phyloP scores from a whole-genome alignment of 2,113 vertebrate species.

The Piaya cayana region DNA sequence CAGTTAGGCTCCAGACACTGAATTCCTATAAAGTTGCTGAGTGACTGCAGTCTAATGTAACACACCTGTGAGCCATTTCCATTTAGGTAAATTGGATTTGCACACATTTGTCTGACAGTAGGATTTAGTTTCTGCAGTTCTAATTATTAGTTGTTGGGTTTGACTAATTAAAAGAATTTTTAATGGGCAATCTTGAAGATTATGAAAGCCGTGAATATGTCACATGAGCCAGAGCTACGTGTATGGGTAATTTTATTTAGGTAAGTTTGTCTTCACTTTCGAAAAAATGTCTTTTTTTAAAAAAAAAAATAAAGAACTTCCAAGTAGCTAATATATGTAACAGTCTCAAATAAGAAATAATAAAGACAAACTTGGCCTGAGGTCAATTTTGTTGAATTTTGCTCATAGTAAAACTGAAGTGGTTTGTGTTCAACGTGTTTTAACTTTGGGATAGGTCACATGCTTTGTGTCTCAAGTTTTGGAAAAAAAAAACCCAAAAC shows the following conservation, averaged over 20 bases:
- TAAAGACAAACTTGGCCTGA: not conserved
- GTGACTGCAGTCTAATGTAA: not conserved
- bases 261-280: not conserved
- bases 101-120: constrained; percentile 26
- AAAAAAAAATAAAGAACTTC: not conserved
- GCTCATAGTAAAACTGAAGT: not conserved
- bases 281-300: not conserved
- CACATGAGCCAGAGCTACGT: not conserved
- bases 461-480: not conserved
- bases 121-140: not conserved
- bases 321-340: not conserved
- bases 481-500: not conserved
- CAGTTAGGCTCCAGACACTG: not conserved
- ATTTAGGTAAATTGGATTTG: constrained; percentile 34
- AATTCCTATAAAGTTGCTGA: not conserved
- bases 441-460: not conserved
- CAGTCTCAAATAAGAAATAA: not conserved
- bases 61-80: constrained; percentile 19
- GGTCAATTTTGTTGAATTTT: not conserved
- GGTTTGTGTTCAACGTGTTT: not conserved
- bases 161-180: not conserved
- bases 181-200: not conserved
- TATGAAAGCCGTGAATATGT: not conserved
- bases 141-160: constrained; percentile 16
- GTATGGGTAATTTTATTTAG: not conserved